Conservation (phyloP, 2,797 vertebrate species). For the Neopelma chrysocephalum region DNA sequence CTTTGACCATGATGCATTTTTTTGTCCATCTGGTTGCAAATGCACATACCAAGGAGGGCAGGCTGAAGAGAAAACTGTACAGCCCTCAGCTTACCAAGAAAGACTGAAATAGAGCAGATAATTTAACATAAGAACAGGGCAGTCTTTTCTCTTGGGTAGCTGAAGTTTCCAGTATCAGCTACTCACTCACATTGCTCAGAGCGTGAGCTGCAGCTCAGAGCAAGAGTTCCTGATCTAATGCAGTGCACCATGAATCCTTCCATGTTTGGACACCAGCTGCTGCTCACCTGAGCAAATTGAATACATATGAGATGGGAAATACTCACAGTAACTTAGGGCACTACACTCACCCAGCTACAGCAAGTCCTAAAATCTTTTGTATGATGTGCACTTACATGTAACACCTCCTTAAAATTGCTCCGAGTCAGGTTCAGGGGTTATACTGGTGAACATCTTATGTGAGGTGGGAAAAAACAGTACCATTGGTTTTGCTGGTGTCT, state of each 20-base stretch:
- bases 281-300: not conserved
- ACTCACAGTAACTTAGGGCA: not conserved
- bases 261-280: not conserved
- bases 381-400: not conserved
- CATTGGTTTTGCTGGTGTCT: not conserved
- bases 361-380: not conserved
- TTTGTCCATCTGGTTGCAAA: conserved; percentile 37
- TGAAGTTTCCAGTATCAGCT: not conserved
- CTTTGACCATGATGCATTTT: not conserved
- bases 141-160: not conserved
- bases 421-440: not conserved
- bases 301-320: not conserved
- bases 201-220: not conserved
- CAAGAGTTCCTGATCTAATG: not conserved
- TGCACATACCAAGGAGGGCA: conserved; percentile 15
- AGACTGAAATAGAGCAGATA: not conserved
- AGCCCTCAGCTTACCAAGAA: not conserved
- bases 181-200: not conserved
- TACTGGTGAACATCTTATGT: not conserved
- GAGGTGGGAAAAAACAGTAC: not conserved
- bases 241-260: not conserved
- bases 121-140: not conserved
- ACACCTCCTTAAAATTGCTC: not conserved
- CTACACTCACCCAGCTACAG: not conserved
- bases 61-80: not conserved